Conservation (phyloP, 2,888 invertebrate genomes). For the Charanyca ferruginea region DNA sequence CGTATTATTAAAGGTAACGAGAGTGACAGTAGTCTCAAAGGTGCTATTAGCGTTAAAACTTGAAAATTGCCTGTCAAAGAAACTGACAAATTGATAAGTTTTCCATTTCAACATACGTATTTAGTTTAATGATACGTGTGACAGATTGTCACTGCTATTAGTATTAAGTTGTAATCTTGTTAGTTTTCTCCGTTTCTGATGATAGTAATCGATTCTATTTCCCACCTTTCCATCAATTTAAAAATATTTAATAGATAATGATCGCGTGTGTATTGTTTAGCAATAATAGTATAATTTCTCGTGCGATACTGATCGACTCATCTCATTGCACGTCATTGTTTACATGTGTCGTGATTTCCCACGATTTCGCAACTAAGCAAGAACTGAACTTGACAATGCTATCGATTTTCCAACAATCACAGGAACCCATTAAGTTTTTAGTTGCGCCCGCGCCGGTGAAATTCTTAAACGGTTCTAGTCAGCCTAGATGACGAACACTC, state of each 20-base stretch:
- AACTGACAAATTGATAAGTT: conserved; percentile 38
- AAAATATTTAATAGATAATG: conserved; percentile 26
- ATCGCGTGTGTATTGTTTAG: conserved; percentile 35
- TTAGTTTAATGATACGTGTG: conserved; percentile 45
- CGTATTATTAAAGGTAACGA: conserved; percentile 22
- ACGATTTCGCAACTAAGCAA: conserved; percentile 81
- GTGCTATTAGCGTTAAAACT: conserved; percentile 26
- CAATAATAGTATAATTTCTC: conserved; percentile 61
- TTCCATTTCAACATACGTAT: conserved; percentile 43
- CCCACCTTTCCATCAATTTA: conserved; percentile 46
- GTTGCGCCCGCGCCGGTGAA: conserved; percentile 58
- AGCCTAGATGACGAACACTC: conserved; percentile 41
- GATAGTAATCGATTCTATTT: conserved; percentile 33
- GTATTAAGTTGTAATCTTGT: conserved; percentile 27
- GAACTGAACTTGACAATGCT: conserved; percentile 75
- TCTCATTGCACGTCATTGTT: conserved; percentile 70
- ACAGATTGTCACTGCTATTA: conserved; percentile 31
- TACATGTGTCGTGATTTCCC: conserved; percentile 73
- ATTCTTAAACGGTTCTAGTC: conserved; percentile 53
- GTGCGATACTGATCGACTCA: conserved; percentile 64
- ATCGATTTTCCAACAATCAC: conserved; percentile 70
- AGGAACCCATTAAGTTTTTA: conserved; percentile 69
- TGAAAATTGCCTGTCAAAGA: conserved; percentile 28
- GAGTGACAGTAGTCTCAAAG: conserved; percentile 31
- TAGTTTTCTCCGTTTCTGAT: conserved; percentile 54